phyloP scores from a whole-genome alignment of 2,113 vertebrate species.

The Reinhardtius hippoglossoides region DNA sequence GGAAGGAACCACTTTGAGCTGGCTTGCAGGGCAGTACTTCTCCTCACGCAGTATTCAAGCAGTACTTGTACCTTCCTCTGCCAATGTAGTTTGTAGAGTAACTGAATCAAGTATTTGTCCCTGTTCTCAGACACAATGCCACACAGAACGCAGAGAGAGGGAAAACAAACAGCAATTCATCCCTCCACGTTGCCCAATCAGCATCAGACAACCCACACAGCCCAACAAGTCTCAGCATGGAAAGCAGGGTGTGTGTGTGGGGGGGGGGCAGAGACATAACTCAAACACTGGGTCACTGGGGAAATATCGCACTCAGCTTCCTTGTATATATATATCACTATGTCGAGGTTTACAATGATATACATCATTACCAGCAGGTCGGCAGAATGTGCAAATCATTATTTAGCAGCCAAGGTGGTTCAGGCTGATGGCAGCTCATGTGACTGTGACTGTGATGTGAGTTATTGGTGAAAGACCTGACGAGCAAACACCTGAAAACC shows the following conservation, averaged over 20 bases:
- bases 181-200: constrained; percentile 59
- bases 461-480: no score
- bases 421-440: no score
- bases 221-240: constrained; percentile 73
- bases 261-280: constrained; percentile 30
- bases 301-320: background rate
- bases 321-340: background rate
- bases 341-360: background rate
- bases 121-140: background rate
- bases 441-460: no score
- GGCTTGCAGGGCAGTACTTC: background rate
- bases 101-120: background rate
- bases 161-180: constrained; percentile 66
- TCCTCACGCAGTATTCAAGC: background rate
- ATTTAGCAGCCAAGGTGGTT: background rate
- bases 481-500: no score
- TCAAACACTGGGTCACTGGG: constrained; percentile 22
- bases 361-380: background rate
- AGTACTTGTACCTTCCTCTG: background rate
- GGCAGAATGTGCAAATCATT: constrained; percentile 5
- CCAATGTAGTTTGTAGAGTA: background rate
- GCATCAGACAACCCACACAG: constrained; percentile 59
- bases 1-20: background rate
- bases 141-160: constrained; percentile 6
- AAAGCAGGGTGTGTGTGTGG: constrained; percentile 63